Conservation (phyloP, 2,888 invertebrate genomes). For the Protodeltote pygarga region DNA sequence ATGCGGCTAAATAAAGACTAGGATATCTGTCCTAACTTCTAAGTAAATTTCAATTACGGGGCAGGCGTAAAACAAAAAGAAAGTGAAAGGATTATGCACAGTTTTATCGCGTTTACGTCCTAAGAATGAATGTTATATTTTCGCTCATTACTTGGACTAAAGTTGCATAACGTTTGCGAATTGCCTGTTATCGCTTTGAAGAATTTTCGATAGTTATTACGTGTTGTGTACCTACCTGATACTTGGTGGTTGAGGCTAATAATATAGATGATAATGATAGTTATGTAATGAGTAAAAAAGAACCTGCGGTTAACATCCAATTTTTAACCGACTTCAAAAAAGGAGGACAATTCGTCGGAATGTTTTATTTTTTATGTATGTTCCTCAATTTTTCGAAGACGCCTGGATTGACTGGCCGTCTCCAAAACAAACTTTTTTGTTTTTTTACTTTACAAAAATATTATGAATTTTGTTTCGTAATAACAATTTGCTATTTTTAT, state of each 20-base stretch:
- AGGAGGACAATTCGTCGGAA: not conserved
- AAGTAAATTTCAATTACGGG: no score
- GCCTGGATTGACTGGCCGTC: no score
- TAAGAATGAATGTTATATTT: constrained; percentile 30
- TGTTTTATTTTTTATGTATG: no score
- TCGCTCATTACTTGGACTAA: constrained; percentile 29
- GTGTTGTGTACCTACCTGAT: no score
- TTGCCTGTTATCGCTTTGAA: constrained; percentile 11
- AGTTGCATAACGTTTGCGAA: constrained; percentile 31
- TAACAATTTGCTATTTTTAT: no score
- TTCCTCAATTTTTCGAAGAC: no score
- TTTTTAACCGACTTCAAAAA: constrained; percentile 2
- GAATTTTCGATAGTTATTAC: constrained; percentile 2
- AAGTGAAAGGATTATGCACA: constrained; percentile 44
- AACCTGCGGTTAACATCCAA: not conserved
- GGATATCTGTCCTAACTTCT: no score
- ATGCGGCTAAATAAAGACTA: no score
- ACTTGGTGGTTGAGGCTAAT: constrained; percentile 19
- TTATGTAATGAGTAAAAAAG: constrained; percentile 14
- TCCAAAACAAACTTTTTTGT: no score
- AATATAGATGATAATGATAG: constrained; percentile 15
- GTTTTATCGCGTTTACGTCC: constrained; percentile 33
- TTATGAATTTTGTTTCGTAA: no score
- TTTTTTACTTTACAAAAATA: no score
- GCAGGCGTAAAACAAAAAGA: constrained; percentile 3